Evolutionary conservation across 2,797 vertebrate genomes (phyloP).

Genomic region (Balearica regulorum): DNA sequence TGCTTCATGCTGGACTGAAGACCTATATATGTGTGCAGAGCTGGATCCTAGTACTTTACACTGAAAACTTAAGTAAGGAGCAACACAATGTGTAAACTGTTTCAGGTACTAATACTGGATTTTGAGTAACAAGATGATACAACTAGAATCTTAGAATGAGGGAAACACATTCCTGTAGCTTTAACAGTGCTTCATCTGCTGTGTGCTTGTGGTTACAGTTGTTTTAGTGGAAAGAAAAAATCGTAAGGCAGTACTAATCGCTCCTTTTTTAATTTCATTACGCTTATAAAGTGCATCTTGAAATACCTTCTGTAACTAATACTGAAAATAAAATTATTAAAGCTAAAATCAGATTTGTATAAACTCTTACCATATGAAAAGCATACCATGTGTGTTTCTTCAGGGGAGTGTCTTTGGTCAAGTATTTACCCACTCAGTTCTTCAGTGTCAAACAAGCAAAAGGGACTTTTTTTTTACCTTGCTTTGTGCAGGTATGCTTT

Average conservation of each 20-base stretch:
- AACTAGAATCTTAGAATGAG: no score
- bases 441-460: not conserved
- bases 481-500: not conserved
- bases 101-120: not conserved
- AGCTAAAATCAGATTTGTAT: not conserved
- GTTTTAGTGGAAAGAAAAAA: not conserved
- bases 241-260: not conserved
- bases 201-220: not conserved
- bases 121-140: not conserved
- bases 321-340: not conserved
- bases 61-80: not conserved
- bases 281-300: not conserved
- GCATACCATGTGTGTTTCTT: not conserved
- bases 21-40: accelerated
- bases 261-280: not conserved
- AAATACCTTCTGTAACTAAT: not conserved
- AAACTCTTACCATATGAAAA: not conserved
- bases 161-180: not conserved
- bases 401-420: not conserved
- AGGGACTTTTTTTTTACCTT: not conserved
- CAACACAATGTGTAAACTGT: not conserved
- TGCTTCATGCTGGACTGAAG: not conserved
- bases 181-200: not conserved
- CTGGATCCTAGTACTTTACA: not conserved
- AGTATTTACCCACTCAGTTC: not conserved